These are phyloP conservation scores for Pogonomyrmex barbatus DNA, from an alignment of 1,140 invertebrate species.

Conservation along the genomic window DNA sequence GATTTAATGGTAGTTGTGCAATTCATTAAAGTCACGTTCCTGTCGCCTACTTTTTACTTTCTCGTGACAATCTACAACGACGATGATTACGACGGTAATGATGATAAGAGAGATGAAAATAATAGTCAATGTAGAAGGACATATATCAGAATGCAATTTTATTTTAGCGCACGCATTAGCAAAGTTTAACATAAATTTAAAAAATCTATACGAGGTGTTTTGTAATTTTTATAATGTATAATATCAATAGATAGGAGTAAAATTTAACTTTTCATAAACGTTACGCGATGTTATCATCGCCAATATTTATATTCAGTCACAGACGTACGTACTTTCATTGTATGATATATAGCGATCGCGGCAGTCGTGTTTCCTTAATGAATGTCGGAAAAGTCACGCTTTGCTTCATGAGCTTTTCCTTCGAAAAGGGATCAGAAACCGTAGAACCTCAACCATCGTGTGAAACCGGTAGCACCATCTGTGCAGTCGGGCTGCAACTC, in stretches of 20 bases:
- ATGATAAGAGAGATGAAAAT: constrained; percentile 43
- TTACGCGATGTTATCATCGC: neutral
- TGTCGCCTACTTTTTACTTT: neutral
- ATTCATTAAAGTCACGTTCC: constrained; percentile 70
- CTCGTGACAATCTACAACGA: constrained; percentile 10
- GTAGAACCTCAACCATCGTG: neutral
- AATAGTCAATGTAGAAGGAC: neutral
- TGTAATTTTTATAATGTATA: neutral
- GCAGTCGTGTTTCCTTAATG: constrained; percentile 4
- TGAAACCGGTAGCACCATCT: constrained; percentile 79
- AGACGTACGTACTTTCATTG: neutral
- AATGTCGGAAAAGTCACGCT: neutral
- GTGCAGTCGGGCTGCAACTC: constrained; percentile 70
- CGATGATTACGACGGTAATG: neutral
- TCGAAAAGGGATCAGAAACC: neutral
- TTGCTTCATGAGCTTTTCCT: constrained; percentile 5
- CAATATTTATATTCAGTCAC: neutral
- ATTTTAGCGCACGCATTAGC: neutral
- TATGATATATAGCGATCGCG: neutral
- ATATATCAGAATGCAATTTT: neutral
- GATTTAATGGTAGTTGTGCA: constrained; percentile 57
- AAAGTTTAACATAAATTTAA: neutral
- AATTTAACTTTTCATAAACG: constrained; percentile 2
- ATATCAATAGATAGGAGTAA: neutral
- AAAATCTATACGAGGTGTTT: neutral